Evolutionary conservation across 2,797 vertebrate genomes (phyloP), one percentile per base, ranked within the genome.

Genomic region (Crocodylus rhombifer): DNA sequence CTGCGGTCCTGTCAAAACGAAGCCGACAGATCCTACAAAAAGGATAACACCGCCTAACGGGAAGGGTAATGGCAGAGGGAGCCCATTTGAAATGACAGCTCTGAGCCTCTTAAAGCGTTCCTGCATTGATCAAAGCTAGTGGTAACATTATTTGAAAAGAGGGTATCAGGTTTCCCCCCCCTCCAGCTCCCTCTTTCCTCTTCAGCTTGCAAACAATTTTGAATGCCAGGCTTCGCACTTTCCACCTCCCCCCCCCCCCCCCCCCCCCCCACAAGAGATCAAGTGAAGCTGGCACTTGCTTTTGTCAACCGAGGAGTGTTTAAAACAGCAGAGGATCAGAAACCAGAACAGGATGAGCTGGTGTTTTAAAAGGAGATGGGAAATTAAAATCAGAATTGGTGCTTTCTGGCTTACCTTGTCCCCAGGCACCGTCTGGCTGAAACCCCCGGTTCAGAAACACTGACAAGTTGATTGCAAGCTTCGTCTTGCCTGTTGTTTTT

Each of bases 21-120:
- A 97, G 91, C 95, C 92, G 92, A 94, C 90, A 89, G 89, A 93
- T 88, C 79, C 85, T 87, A 90, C 96, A 89, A 91, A 95, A 82
- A 93, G 87, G 93, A 91, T 95, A 92, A 93, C 76, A 4, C 57
- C 78, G 86, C 85, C 93, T 95, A 87, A 93, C 93, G 93, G 95
- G 95, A 94, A 90, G 92, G 94, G 95, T 91, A 90, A 96, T 93
- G 95, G 93, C 74, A 89, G 94, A 61, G 26, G 87, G 90, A 92
- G 69, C 93, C 94, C 93, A 83, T 89, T 75, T 91, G 93, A 94
- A 96, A 87, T 93, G 96, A 93, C 90, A 90, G 95, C 93, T 86
- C 74, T 80, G 93, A 94, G 94, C 94, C 89, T 93, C 25, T 11
- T 67, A 3, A 65, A 20, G n/a, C 93, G 90, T 89, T 58, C 28